A percentile compares a stretch with the other conserved stretches of the same genome.
Evolutionary conservation across 1,140 invertebrate species (phyloP).

Genomic region (Leucophenga varia): DNA sequence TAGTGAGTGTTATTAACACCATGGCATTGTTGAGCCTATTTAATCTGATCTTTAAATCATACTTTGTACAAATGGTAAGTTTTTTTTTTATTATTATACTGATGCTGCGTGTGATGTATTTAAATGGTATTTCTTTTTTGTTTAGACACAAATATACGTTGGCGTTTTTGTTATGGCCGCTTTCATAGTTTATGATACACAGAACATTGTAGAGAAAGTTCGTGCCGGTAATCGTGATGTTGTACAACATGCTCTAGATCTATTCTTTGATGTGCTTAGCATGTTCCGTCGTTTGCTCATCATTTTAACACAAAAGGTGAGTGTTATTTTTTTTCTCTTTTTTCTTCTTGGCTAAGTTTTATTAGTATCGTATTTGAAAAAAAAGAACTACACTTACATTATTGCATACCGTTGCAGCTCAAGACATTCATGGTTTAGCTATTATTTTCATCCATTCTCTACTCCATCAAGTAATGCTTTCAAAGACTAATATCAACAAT

Average conservation of each 20-base stretch:
- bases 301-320: conserved; percentile 86
- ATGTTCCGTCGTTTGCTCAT: conserved; percentile 88
- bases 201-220: conserved; percentile 91
- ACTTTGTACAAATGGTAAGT: conserved; percentile 78
- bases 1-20: conserved; percentile 79
- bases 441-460: too few species aligned
- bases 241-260: conserved; percentile 82
- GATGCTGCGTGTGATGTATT: neutral
- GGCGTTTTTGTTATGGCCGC: conserved; percentile 89
- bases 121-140: conserved; percentile 2
- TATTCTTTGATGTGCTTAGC: conserved; percentile 91
- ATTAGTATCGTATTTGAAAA: too few species aligned
- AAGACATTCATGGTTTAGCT: conserved; percentile 42
- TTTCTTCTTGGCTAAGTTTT: too few species aligned
- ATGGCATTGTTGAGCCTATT: conserved; percentile 76
- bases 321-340: too few species aligned
- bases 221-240: conserved; percentile 89
- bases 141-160: conserved; percentile 80
- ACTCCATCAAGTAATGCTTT: too few species aligned
- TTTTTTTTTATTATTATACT: neutral
- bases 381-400: too few species aligned
- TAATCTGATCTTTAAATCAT: conserved; percentile 85
- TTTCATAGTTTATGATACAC: conserved; percentile 95
- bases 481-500: too few species aligned
- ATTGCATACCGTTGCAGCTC: too few species aligned